These are phyloP conservation scores for Cebus imitator DNA, from an alignment of 2,113 vertebrate species.

Conservation along the genomic window DNA sequence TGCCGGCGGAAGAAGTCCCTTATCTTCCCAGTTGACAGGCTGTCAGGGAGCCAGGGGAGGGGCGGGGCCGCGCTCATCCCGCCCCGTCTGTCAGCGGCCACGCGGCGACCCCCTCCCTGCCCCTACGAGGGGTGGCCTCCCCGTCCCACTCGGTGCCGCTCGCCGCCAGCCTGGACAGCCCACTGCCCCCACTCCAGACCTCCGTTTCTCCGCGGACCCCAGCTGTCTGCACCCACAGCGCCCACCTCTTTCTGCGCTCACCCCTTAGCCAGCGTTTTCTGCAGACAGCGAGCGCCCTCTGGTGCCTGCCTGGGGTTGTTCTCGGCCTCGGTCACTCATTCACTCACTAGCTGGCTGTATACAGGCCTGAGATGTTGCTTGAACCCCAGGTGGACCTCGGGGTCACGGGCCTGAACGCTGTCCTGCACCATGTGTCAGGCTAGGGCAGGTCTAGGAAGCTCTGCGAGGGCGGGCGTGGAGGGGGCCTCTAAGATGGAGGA, in stretches of 20 bases:
- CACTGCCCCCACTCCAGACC: background rate
- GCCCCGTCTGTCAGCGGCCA: background rate
- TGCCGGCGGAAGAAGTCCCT: slow-evolving; percentile 36
- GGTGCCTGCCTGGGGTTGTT: background rate
- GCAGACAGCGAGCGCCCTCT: slow-evolving; percentile 65
- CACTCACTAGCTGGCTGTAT: background rate
- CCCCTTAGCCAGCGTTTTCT: background rate
- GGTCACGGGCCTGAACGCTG: background rate
- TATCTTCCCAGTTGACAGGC: slow-evolving; percentile 49
- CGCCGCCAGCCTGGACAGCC: too few species aligned
- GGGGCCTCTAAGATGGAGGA: background rate
- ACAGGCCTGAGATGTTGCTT: background rate
- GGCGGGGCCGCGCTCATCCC: background rate
- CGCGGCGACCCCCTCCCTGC: background rate
- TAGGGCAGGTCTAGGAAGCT: background rate
- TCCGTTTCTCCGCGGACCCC: background rate
- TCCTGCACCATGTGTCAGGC: rapidly evolving
- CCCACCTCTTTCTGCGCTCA: rapidly evolving
- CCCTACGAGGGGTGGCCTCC: background rate
- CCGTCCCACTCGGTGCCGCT: background rate
- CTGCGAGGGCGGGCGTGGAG: background rate
- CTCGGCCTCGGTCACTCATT: background rate
- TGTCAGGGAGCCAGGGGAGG: background rate
- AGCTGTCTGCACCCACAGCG: background rate
- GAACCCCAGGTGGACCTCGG: background rate